A percentile compares a stretch with the other conserved stretches of the same genome.
phyloP scores from a whole-genome alignment of 2,113 vertebrate species.

The Gopherus flavomarginatus region DNA sequence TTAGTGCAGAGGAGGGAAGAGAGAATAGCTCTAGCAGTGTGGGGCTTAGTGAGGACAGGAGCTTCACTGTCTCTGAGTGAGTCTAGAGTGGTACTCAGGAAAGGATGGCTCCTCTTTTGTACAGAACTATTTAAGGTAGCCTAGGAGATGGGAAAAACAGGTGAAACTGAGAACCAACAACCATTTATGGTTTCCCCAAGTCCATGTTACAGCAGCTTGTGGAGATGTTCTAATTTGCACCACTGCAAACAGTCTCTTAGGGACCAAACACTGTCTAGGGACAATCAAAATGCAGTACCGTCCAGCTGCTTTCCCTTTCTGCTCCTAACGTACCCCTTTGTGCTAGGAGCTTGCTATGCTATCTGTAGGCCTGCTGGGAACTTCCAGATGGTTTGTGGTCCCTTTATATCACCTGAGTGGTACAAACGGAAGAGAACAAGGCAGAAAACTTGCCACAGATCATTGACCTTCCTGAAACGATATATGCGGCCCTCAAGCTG shows the following conservation, averaged over 20 bases:
- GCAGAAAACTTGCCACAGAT: neutral
- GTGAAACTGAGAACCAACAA: neutral
- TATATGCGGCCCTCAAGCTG: neutral
- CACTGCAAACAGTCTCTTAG: neutral
- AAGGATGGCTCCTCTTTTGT: neutral
- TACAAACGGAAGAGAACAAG: neutral
- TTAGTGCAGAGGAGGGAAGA: too few species aligned
- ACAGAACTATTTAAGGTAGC: neutral
- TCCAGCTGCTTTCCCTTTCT: neutral
- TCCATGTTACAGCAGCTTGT: neutral
- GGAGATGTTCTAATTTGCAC: too few species aligned
- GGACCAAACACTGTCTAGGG: neutral
- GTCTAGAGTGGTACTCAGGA: neutral
- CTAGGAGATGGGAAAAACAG: neutral
- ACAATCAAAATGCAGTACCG: neutral
- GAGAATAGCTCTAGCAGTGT: neutral
- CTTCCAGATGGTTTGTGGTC: neutral
- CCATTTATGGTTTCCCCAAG: too few species aligned
- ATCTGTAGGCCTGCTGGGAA: neutral
- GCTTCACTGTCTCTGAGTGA: neutral
- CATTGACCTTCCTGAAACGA: neutral
- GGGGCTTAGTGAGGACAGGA: neutral
- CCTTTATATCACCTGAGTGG: neutral
- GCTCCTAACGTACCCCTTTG: neutral
- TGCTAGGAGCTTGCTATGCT: too few species aligned